Evolutionary conservation across 2,888 invertebrate genomes (phyloP), one percentile per base, ranked within the genome.

Genomic region (Barypeithes pellucidus): DNA sequence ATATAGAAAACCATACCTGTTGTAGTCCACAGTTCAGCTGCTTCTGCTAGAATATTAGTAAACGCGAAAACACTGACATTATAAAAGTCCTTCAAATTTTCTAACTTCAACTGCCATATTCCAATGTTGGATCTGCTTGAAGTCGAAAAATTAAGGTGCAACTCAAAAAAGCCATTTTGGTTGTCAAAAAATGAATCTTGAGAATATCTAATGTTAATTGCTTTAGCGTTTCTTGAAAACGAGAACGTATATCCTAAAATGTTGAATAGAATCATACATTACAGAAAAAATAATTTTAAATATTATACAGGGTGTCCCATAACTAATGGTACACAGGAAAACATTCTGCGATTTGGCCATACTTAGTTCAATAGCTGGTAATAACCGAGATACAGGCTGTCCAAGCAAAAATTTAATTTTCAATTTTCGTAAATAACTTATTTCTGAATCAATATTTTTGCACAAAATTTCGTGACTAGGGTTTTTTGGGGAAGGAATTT

Each of bases 211-310:
- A 67, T 67, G 4, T 82, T 76, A 0, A 82, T 80, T n/a, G 89
- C 87, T 1, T 88, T 88, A 0, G 87, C 82, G 20, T 79, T 79
- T 82, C 88, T 88, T 84, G 87, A 86, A 3, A 90, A 81, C 80
- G 89, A 87, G 52, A 89, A 87, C 80, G 87, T 87, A 12, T 87
- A 86, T 24, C 86, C 90, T 89, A 84, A 39, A 65, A 73, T 47
- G n/a, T n/a, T n/a, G n/a, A n/a, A n/a, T n/a, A n/a, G n/a, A n/a
- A n/a, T n/a, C n/a, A n/a, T n/a, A n/a, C n/a, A n/a, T n/a, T n/a
- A n/a, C n/a, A n/a, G n/a, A n/a, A n/a, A n/a, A n/a, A n/a, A n/a
- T n/a, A n/a, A n/a, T n/a, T n/a, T n/a, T n/a, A n/a, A n/a, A n/a
- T n/a, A n/a, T n/a, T n/a, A n/a, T n/a, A n/a, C n/a, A n/a, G n/a